Evolutionary conservation across 2,113 vertebrate genomes (phyloP), one percentile per base, ranked within the genome.

Genomic region (Malaclemys terrapin): DNA sequence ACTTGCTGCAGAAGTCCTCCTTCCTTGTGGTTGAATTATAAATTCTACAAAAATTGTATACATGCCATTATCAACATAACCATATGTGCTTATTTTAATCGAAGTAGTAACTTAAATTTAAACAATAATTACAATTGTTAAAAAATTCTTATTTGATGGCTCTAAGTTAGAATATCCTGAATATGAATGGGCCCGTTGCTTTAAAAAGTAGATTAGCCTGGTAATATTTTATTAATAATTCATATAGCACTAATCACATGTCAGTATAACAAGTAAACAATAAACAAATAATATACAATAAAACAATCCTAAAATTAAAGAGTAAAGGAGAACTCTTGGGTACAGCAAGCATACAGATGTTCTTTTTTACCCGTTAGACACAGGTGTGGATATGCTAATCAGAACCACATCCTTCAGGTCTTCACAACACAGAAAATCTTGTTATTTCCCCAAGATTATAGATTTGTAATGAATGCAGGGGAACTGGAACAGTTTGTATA

Each of bases 171-270:
- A 82, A 90, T 82, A 10, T 88, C 82, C 6, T 84, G 12, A 57
- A 85, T 82, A 3, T 72, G 29, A 84, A 82, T 49, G 27, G 65
- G 7, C 17, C 35, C 7, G 2, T 5, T 42, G 9, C 57, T 54
- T 88, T 83, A 11, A 22, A 89, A 88, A 93, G 38, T 31, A 59
- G 38, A 19, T 59, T 49, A 19, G 38, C 59, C 24, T 85, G 29
- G 59, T 95, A 85, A 54, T 35, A 53, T 49, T 83, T 91, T 57
- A 14, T 88, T 95, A 89, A 59, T 29, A 79, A 59, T 83, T 91
- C 56, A 10, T 88, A 69, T 19, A 87, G 20, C 17, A 75, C 72
- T 42, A 82, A 31, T 45, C 1, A 27, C 42, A 69, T 89, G 38
- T 50, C 62, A 69, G 50, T 14, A 14, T 78, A 80, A 84, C 4